phyloP scores from a whole-genome alignment of 1,140 invertebrate genomes.

The Orchesella cincta region DNA sequence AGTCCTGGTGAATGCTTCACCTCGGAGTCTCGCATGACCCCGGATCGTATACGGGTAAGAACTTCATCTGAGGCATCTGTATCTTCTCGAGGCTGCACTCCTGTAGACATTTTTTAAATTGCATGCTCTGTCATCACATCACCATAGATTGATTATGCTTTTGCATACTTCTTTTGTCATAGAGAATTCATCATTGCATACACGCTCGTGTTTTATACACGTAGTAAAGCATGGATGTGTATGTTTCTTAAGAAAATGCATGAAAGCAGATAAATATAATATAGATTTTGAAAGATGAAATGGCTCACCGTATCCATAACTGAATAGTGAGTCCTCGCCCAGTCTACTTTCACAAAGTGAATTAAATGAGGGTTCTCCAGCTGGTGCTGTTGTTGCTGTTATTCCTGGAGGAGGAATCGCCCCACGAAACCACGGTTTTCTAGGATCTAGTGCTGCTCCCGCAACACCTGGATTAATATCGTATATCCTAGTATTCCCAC shows the following conservation, averaged over 20 bases:
- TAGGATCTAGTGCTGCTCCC: background rate
- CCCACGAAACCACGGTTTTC: slow-evolving; percentile 26
- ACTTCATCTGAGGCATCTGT: slow-evolving; percentile 32
- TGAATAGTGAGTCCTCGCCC: slow-evolving; percentile 49
- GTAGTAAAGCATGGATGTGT: slow-evolving; percentile 1
- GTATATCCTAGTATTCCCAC: slow-evolving; percentile 7
- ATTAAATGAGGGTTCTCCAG: slow-evolving; percentile 37
- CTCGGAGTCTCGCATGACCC: slow-evolving; percentile 32
- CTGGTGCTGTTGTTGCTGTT: background rate
- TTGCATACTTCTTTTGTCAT: background rate
- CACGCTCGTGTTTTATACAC: background rate
- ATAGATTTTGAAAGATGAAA: background rate
- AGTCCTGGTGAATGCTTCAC: slow-evolving; percentile 32
- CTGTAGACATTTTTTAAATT: background rate
- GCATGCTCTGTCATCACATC: background rate
- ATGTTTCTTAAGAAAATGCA: background rate
- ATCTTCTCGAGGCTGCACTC: slow-evolving; percentile 28
- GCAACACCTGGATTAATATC: slow-evolving; percentile 23
- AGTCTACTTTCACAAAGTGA: slow-evolving; percentile 47
- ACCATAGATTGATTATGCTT: too few species aligned
- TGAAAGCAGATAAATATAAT: slow-evolving; percentile 6
- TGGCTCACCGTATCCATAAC: slow-evolving; percentile 45
- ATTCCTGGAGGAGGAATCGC: slow-evolving; percentile 22
- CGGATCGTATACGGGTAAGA: slow-evolving; percentile 39
- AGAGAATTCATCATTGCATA: background rate